Conservation (phyloP, 53 echinoderm and acorn worm species). For the Astropecten irregularis region DNA sequence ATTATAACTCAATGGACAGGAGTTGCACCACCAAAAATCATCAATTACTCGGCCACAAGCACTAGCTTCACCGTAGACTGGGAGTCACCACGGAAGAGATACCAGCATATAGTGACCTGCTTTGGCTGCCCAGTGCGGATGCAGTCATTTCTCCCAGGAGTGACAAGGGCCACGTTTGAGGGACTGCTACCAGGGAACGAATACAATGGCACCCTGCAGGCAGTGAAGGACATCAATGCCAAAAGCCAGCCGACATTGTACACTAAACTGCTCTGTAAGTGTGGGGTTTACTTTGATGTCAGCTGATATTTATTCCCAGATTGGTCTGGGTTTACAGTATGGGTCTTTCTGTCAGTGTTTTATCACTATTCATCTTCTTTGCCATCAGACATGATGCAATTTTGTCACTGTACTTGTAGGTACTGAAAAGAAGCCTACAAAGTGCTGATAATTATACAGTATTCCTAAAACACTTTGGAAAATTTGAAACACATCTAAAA, state of each 20-base stretch:
- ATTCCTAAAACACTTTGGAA: too few species aligned
- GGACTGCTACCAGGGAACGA: background rate
- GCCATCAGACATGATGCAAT: too few species aligned
- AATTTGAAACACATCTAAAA: too few species aligned
- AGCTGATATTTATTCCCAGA: background rate
- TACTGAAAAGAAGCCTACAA: too few species aligned
- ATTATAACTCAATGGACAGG: too few species aligned
- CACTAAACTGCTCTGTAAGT: conserved; percentile 15
- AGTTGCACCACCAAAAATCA: background rate
- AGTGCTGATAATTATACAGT: too few species aligned
- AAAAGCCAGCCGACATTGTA: background rate
- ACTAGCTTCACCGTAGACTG: conserved; percentile 33
- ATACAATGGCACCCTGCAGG: conserved; percentile 25
- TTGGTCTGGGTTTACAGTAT: too few species aligned
- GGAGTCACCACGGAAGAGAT: background rate
- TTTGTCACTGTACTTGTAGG: too few species aligned
- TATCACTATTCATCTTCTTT: too few species aligned
- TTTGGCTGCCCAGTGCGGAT: background rate
- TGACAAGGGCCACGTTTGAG: background rate
- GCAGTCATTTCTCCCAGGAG: background rate
- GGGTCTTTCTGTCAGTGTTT: too few species aligned
- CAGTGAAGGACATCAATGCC: background rate
- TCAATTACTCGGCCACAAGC: background rate
- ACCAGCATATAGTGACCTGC: conserved; percentile 27
- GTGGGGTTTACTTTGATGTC: too few species aligned